phyloP scores from a whole-genome alignment of 2,797 vertebrate genomes.

The Manis javanica region DNA sequence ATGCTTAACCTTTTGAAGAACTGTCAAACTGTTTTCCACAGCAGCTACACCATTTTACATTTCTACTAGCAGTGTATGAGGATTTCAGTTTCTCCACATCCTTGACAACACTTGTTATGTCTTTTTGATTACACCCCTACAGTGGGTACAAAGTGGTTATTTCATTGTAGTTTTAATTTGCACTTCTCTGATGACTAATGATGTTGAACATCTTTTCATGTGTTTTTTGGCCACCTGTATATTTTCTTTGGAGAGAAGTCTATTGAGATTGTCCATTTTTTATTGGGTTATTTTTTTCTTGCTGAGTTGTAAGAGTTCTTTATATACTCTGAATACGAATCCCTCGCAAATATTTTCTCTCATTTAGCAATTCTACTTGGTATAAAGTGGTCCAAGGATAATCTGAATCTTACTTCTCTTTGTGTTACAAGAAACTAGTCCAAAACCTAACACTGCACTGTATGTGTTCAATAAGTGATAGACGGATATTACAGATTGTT shows the following conservation, averaged over 20 bases:
- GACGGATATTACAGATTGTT: not conserved
- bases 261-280: slow-evolving; percentile 27
- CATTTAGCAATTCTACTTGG: not conserved
- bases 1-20: not conserved
- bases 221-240: not conserved
- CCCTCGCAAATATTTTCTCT: slow-evolving; percentile 14
- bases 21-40: not conserved
- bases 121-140: not conserved
- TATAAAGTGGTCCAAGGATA: not conserved
- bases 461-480: slow-evolving; percentile 24
- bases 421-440: slow-evolving; percentile 35
- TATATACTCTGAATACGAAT: not conserved
- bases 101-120: not conserved
- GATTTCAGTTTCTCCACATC: not conserved
- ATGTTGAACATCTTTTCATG: not conserved
- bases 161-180: not conserved
- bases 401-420: not conserved
- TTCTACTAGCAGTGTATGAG: not conserved
- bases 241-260: not conserved
- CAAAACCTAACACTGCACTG: not conserved
- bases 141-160: not conserved
- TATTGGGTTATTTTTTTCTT: not conserved
- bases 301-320: not conserved
- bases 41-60: not conserved
- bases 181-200: slow-evolving; percentile 25